Evolutionary conservation across 1,140 invertebrate species (phyloP).

Genomic region (Popillia japonica): DNA sequence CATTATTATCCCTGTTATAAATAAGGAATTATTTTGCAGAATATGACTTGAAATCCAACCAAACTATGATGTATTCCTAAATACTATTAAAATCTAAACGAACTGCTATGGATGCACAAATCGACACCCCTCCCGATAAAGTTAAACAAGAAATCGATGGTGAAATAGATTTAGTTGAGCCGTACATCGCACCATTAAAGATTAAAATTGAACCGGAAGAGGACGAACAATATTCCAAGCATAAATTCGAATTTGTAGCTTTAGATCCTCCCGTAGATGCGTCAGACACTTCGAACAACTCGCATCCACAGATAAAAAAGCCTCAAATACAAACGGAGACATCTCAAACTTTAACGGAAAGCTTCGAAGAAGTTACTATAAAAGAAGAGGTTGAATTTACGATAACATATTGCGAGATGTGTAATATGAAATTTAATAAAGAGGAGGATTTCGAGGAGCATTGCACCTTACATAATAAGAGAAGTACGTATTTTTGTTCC

Average conservation of each 20-base stretch:
- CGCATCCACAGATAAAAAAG: background rate
- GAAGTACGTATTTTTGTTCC: slow-evolving; percentile 1
- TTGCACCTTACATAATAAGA: background rate
- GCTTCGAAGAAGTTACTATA: background rate
- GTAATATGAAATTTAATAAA: background rate
- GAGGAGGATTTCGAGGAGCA: background rate
- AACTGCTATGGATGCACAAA: too few relatives aligned
- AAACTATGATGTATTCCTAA: too few relatives aligned
- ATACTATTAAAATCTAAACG: too few relatives aligned
- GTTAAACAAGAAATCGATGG: background rate
- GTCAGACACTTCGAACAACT: background rate
- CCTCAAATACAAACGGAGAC: background rate
- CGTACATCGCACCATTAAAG: background rate
- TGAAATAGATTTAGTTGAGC: background rate
- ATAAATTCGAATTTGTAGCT: background rate
- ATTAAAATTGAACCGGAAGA: background rate
- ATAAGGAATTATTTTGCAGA: too few relatives aligned
- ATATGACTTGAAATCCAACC: too few relatives aligned
- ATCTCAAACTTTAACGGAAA: background rate
- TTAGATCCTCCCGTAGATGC: background rate
- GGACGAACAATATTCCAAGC: background rate
- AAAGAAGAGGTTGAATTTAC: slow-evolving; percentile 15
- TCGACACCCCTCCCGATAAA: background rate
- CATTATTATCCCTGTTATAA: too few relatives aligned
- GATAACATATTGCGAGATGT: background rate